Evolutionary conservation across 2,888 invertebrate species (phyloP).

Genomic region (Exephanes ischioxanthus): DNA sequence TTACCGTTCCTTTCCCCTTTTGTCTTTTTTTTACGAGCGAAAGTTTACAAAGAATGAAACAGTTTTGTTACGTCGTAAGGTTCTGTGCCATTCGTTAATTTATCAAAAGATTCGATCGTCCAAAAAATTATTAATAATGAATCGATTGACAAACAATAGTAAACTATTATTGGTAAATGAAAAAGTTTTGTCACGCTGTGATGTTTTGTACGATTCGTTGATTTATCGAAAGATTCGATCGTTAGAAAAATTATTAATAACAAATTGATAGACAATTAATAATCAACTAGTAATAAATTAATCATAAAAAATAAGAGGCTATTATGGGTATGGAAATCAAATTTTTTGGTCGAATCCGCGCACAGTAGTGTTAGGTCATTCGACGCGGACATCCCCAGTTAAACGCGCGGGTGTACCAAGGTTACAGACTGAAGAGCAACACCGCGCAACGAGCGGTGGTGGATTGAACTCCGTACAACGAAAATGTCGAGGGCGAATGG

Average conservation of each 20-base stretch:
- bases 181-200: not conserved
- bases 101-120: not conserved
- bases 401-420: not conserved
- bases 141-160: not conserved
- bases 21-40: not conserved
- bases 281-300: not conserved
- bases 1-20: conserved; percentile 76
- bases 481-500: conserved; percentile 69
- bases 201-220: not conserved
- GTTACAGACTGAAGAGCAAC: conserved; percentile 25
- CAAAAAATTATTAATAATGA: not conserved
- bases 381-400: not conserved
- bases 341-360: not conserved
- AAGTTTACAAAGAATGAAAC: not conserved
- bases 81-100: not conserved
- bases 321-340: not conserved
- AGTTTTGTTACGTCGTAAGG: not conserved
- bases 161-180: not conserved
- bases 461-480: conserved; percentile 13
- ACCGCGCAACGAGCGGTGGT: not conserved
- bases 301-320: not conserved
- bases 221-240: not conserved
- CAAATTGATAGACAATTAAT: not conserved
- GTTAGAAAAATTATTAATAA: not conserved
- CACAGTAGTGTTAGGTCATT: not conserved